Percentiles rank a stretch among this genome's conserved stretches.
Conservation (phyloP, 2,797 vertebrate genomes). For the Lutjanus campechanus region DNA sequence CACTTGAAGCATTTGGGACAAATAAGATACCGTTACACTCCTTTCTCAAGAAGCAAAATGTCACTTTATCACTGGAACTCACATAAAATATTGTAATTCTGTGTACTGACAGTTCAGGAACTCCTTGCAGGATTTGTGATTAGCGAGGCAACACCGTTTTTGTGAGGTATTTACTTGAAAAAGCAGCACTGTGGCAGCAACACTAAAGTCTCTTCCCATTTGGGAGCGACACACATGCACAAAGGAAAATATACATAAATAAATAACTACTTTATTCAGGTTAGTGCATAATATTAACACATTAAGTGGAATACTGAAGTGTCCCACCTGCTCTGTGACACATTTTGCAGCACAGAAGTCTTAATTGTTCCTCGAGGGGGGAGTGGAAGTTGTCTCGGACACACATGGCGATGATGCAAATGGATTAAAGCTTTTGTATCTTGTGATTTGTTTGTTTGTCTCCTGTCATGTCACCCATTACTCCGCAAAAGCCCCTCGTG, state of each 20-base stretch:
- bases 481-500: not conserved
- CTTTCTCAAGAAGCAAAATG: too few species aligned
- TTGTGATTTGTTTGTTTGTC: conserved; percentile 25
- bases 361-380: conserved; percentile 40
- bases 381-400: not conserved
- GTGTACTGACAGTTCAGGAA: too few species aligned
- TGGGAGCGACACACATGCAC: not conserved
- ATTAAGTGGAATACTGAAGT: conserved; percentile 26
- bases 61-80: too few species aligned
- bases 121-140: not conserved
- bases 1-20: too few species aligned
- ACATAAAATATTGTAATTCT: too few species aligned
- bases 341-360: conserved; percentile 7
- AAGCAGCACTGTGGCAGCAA: not conserved
- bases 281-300: conserved; percentile 33
- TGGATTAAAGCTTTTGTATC: conserved; percentile 2
- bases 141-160: not conserved
- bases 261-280: conserved; percentile 7
- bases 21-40: rapidly evolving
- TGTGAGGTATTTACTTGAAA: not conserved
- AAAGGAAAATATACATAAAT: not conserved
- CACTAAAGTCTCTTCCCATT: not conserved
- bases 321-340: conserved; percentile 30
- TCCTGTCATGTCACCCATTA: conserved; percentile 15
- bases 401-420: not conserved